Conservation (phyloP, 2,888 invertebrate genomes). For the Aphodius sticticus region DNA sequence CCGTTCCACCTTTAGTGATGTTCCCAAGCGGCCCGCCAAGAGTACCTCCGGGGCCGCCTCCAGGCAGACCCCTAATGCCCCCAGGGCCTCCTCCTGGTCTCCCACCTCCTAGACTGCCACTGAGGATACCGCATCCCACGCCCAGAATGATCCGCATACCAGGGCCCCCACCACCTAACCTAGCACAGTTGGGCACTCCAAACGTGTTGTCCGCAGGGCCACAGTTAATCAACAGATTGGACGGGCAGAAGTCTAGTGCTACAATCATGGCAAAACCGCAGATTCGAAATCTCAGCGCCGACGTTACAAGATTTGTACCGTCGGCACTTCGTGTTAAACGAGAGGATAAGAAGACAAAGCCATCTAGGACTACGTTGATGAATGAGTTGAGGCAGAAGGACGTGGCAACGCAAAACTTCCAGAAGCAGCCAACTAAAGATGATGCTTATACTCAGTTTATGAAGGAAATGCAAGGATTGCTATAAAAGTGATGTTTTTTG, state of each 20-base stretch:
- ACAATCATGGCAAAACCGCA: constrained; percentile 98
- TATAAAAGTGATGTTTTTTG: constrained; percentile 62
- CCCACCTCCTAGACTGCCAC: constrained; percentile 67
- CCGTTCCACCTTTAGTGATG: constrained; percentile 59
- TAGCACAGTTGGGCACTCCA: constrained; percentile 59
- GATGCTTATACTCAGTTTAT: constrained; percentile 99
- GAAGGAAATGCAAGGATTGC: constrained; percentile 95
- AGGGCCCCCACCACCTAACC: constrained; percentile 36
- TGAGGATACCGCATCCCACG: constrained; percentile 65
- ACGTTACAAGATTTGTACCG: constrained; percentile 95
- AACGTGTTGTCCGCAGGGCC: constrained; percentile 85
- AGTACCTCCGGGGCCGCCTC: constrained; percentile 67
- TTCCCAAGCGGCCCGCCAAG: constrained; percentile 59
- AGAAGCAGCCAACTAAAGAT: constrained; percentile 77
- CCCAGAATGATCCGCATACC: constrained; percentile 56
- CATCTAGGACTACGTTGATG: constrained; percentile 63
- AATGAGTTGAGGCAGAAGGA: constrained; percentile 65
- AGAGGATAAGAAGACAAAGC: constrained; percentile 75
- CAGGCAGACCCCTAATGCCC: constrained; percentile 62
- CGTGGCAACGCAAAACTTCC: constrained; percentile 50
- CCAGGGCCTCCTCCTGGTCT: constrained; percentile 70
- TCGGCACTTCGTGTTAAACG: constrained; percentile 91
- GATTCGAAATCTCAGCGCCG: constrained; percentile 90
- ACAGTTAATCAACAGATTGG: constrained; percentile 79
- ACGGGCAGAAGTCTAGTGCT: constrained; percentile 64